These are phyloP conservation scores for Protobothrops flavoviridis DNA, from an alignment of 2,113 vertebrate species.

Conservation along the genomic window DNA sequence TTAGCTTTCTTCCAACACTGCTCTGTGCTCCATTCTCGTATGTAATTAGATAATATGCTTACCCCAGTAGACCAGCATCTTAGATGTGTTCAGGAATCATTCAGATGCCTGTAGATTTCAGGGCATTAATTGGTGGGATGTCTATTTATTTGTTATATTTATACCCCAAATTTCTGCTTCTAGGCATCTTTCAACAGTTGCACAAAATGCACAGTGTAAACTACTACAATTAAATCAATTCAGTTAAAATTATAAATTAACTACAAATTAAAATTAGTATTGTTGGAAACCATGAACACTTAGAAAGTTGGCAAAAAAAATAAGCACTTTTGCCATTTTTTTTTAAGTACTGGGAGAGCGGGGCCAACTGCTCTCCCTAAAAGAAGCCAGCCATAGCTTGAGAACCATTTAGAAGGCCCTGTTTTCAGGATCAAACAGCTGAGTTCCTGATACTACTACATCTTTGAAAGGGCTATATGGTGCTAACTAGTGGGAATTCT, in stretches of 20 bases:
- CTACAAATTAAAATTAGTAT: not conserved
- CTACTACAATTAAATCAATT: not conserved
- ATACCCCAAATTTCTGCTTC: not conserved
- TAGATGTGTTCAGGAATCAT: not conserved
- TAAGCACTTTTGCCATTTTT: not conserved
- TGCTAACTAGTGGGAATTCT: not conserved
- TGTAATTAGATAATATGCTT: slow-evolving; percentile 38
- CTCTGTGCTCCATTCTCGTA: not conserved
- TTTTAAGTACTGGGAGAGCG: not conserved
- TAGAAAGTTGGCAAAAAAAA: not conserved
- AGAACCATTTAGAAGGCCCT: not conserved
- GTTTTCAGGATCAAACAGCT: not conserved
- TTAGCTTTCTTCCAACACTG: not conserved
- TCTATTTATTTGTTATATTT: not conserved
- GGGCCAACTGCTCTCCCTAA: not conserved
- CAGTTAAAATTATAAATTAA: not conserved
- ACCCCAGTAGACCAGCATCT: slow-evolving; percentile 31
- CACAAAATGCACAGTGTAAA: not conserved
- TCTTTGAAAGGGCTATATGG: not conserved
- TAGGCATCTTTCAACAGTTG: not conserved
- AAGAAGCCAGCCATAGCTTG: not conserved
- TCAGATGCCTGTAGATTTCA: not conserved
- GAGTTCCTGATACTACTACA: not conserved
- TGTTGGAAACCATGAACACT: not conserved
- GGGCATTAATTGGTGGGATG: not conserved